A percentile compares a stretch with the other conserved stretches of the same genome.
phyloP scores from a whole-genome alignment of 2,113 vertebrate species.

The Microtus oregoni region DNA sequence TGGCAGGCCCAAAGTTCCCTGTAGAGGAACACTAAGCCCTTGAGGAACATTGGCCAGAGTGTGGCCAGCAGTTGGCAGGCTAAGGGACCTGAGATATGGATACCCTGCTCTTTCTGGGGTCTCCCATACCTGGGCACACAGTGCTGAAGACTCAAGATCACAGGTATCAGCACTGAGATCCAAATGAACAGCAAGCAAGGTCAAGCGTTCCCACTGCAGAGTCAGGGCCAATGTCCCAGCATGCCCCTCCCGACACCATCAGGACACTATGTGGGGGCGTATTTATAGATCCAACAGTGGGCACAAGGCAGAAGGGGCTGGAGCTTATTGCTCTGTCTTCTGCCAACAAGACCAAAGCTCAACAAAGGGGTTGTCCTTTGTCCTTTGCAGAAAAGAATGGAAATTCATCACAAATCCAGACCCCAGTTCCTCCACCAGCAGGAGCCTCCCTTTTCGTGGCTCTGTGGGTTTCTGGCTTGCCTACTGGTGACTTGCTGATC shows the following conservation, averaged over 20 bases:
- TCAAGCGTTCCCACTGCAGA: not conserved
- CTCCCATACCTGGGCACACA: not conserved
- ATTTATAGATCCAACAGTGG: not conserved
- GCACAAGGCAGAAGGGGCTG: not conserved
- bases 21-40: not conserved
- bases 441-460: not conserved
- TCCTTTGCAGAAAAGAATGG: not conserved
- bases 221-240: not conserved
- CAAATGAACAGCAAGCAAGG: not conserved
- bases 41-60: not conserved
- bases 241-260: not conserved
- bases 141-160: not conserved
- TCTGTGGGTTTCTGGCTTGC: not conserved
- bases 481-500: not conserved
- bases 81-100: not conserved
- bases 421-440: not conserved
- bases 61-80: not conserved
- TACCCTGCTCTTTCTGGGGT: not conserved
- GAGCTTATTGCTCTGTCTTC: not conserved
- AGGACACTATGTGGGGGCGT: not conserved
- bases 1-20: not conserved
- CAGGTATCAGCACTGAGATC: not conserved
- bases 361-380: not conserved
- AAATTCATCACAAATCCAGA: not conserved
- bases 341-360: not conserved